Base-by-base conservation (phyloP, 1,140 invertebrate species). In the Drosophila ananassae region DNA sequence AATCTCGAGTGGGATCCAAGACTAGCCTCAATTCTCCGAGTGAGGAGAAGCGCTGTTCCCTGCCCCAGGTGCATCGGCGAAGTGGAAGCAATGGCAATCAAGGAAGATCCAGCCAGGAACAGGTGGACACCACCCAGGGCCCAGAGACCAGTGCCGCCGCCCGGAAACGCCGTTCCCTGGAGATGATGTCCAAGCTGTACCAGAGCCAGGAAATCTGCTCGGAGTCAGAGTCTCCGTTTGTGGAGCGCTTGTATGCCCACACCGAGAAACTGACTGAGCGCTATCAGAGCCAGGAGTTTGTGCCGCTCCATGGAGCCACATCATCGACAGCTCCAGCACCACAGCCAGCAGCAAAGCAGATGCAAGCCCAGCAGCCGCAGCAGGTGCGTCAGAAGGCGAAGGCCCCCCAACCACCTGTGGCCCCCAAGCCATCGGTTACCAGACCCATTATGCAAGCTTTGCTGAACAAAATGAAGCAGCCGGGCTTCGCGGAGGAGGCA, bases 211-310 rank as follows among this genome's bases (percentile, higher is more conserved):
- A 94, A 48, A 93, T 92, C 9, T 91, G 83, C 37, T 92, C 91
- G 0, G 91, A 92, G 50, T 90, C 89, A 0, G 91, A 92, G 47
- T 80, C 83, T 12, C 79, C 85, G 0, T 92, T 92, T 30, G 79
- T 90, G 1, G 91, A 92, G 61, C 83, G 94, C 44, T 81, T 94
- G 9, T 94, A 94, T 69, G 93, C 93, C 39, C 93, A 94, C 73
- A 93, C 92, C 77, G 94, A 94, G 67, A 94, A 94, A 67, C 91
- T 94, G 41, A 94, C 93, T 3, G 93, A 94, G 76, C 93, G 94
- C 13, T 94, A 94, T 84, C 94, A 94, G 89, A 94, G 94, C 73
- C 94, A 94, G 90, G 93, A 94, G 66, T 94, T 94, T 84, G 93
- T 93, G 6, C 90, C 90, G 3, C 50, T 91, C 6, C 90, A 91